Evolutionary conservation across 2,888 invertebrate genomes (phyloP).

Genomic region (Cephus pulcher): DNA sequence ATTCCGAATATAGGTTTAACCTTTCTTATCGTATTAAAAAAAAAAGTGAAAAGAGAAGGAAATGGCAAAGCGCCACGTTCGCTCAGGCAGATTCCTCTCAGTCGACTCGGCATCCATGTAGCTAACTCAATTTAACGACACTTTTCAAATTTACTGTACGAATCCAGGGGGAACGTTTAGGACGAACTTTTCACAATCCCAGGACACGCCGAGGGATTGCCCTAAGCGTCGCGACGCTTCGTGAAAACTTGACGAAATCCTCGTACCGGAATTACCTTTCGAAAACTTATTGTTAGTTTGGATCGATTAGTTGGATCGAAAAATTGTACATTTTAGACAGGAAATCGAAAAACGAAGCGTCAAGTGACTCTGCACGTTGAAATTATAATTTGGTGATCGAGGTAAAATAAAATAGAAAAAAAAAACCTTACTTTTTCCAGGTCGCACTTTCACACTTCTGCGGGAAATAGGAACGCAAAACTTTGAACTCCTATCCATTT

Average conservation of each 20-base stretch:
- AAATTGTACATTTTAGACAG: too few relatives aligned
- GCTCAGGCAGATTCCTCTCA: not conserved
- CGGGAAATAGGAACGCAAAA: not conserved
- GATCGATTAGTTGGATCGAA: too few relatives aligned
- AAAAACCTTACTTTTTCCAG: not conserved
- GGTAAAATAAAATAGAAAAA: conserved; percentile 2
- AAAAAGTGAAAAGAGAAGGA: not conserved
- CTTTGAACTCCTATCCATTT: not conserved
- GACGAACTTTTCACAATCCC: not conserved
- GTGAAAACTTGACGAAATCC: not conserved
- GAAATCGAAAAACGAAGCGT: conserved; percentile 3
- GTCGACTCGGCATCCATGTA: not conserved
- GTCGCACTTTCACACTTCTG: not conserved
- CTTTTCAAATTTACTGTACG: conserved; percentile 22
- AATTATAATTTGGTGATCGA: not conserved
- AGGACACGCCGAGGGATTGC: not conserved
- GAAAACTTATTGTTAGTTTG: too few relatives aligned
- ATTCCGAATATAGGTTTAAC: not conserved
- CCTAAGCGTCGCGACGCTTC: not conserved
- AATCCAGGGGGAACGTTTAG: not conserved
- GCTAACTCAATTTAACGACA: conserved; percentile 37
- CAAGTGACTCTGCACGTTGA: not conserved
- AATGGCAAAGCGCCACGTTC: not conserved
- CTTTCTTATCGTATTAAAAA: not conserved
- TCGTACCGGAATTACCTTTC: not conserved